Evolutionary conservation across 2,113 vertebrate species (phyloP).

Genomic region (Todiramphus saurophagus): DNA sequence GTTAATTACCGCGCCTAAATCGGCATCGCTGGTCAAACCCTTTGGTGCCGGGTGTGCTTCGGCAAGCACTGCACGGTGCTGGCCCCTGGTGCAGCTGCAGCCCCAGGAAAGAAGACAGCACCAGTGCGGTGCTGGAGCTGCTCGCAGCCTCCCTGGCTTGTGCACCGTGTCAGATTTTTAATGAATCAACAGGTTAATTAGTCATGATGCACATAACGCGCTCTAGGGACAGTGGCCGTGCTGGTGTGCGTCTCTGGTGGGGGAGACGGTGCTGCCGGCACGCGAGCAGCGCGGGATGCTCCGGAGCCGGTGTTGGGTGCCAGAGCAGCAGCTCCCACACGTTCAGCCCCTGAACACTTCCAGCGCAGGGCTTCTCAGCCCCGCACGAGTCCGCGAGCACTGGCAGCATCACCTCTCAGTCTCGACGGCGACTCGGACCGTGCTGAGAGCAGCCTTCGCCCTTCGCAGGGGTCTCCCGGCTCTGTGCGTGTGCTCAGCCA

Average conservation of each 20-base stretch:
- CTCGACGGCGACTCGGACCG: background rate
- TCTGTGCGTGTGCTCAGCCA: background rate
- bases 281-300: rapidly evolving
- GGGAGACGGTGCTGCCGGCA: background rate
- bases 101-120: background rate
- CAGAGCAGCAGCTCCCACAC: background rate
- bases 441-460: background rate
- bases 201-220: background rate
- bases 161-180: background rate
- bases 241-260: background rate
- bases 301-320: background rate
- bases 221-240: background rate
- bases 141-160: background rate
- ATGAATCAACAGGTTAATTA: constrained; percentile 60
- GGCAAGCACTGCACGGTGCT: background rate
- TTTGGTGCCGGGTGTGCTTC: background rate
- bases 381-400: rapidly evolving
- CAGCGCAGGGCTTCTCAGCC: background rate
- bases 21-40: rapidly evolving
- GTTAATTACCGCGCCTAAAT: background rate
- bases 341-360: background rate
- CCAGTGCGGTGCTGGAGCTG: background rate
- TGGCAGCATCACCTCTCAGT: background rate
- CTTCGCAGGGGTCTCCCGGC: background rate
- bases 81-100: background rate